Percentiles rank a stretch among this genome's conserved stretches.
These are phyloP conservation scores for Vanessa cardui DNA, from an alignment of 2,888 invertebrate species.

Conservation along the genomic window DNA sequence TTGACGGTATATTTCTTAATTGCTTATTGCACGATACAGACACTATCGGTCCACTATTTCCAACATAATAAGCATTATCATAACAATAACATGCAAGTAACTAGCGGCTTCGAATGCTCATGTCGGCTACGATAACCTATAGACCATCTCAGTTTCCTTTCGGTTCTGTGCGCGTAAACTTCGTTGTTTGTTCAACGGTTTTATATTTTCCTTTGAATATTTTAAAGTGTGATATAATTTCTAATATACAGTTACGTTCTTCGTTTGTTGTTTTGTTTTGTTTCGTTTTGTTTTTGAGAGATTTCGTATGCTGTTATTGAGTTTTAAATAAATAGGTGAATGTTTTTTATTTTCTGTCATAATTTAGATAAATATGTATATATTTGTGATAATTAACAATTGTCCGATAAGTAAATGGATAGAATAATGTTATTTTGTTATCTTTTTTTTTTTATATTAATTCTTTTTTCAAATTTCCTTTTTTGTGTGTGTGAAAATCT, in stretches of 20 bases:
- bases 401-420: too few species aligned
- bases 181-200: conserved; percentile 12
- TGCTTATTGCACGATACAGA: conserved; percentile 74
- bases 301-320: conserved; percentile 15
- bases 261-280: background rate
- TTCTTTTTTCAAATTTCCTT: too few species aligned
- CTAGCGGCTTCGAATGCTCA: conserved; percentile 47
- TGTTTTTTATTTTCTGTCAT: background rate
- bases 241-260: background rate
- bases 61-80: conserved; percentile 81
- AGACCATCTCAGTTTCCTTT: conserved; percentile 38
- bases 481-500: too few species aligned
- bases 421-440: too few species aligned
- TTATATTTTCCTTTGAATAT: too few species aligned
- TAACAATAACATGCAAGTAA: conserved; percentile 80
- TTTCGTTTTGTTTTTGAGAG: background rate
- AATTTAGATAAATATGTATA: background rate
- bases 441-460: too few species aligned
- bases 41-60: conserved; percentile 76
- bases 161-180: conserved; percentile 37
- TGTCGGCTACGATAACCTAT: conserved; percentile 45
- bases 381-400: too few species aligned
- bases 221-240: too few species aligned
- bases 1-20: conserved; percentile 74
- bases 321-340: conserved; percentile 9